These are phyloP conservation scores for Ormyrus thymus DNA, from an alignment of 2,888 invertebrate species.

Conservation along the genomic window DNA sequence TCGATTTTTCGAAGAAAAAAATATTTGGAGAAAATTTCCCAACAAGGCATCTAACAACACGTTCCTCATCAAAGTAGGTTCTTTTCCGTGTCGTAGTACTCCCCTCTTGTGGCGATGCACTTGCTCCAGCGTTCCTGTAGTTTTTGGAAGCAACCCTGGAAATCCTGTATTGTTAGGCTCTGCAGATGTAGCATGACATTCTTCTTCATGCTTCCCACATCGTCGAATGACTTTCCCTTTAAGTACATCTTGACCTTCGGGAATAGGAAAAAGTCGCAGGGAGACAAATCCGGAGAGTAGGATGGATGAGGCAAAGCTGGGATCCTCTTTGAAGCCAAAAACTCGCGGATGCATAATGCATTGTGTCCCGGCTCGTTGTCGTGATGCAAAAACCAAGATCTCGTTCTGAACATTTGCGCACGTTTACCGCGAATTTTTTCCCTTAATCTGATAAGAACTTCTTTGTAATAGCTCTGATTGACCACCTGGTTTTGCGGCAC, in stretches of 20 bases:
- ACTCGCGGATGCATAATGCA: constrained; percentile 56
- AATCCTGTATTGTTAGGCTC: constrained; percentile 32
- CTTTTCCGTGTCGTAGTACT: constrained; percentile 47
- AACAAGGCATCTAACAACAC: background rate
- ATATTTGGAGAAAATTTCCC: no score
- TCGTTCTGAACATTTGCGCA: constrained; percentile 58
- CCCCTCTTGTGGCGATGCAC: constrained; percentile 42
- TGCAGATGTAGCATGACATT: constrained; percentile 21
- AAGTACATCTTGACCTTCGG: constrained; percentile 45
- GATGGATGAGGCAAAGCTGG: constrained; percentile 58
- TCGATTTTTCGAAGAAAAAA: no score
- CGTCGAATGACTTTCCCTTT: constrained; percentile 47
- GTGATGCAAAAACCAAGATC: constrained; percentile 61
- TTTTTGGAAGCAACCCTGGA: constrained; percentile 47
- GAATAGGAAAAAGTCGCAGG: constrained; percentile 54
- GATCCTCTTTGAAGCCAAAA: constrained; percentile 58
- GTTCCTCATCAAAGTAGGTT: constrained; percentile 16
- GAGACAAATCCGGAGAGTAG: constrained; percentile 58
- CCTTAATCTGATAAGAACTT: constrained; percentile 57
- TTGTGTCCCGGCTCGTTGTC: constrained; percentile 59
- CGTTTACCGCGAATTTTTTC: constrained; percentile 58
- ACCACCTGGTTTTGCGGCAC: constrained; percentile 60
- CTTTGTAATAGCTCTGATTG: constrained; percentile 58
- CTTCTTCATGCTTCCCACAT: constrained; percentile 46
- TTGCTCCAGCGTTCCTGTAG: constrained; percentile 52